These are phyloP conservation scores for Ichneumon xanthorius DNA, from an alignment of 2,888 invertebrate species.

Conservation along the genomic window DNA sequence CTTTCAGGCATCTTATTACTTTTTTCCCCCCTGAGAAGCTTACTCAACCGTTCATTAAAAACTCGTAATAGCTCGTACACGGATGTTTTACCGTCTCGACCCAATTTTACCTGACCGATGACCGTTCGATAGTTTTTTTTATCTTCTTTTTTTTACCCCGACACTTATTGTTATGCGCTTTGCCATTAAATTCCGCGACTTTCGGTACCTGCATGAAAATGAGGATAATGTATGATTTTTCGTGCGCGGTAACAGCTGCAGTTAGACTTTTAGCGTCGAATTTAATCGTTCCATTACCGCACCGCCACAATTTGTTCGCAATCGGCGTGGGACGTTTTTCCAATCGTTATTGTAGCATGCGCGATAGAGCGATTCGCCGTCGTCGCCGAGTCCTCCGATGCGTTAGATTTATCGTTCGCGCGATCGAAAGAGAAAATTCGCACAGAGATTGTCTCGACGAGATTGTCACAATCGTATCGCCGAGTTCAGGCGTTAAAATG, in stretches of 20 bases:
- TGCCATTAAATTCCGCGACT: not conserved
- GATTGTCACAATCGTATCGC: constrained; percentile 17
- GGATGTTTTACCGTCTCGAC: constrained; percentile 25
- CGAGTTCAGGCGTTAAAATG: constrained; percentile 11
- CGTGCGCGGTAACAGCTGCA: not conserved
- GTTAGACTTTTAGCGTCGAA: constrained; percentile 11
- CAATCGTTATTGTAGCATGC: constrained; percentile 7
- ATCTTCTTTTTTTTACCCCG: not conserved
- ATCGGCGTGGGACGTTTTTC: constrained; percentile 58
- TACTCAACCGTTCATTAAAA: constrained; percentile 50
- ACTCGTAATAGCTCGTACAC: constrained; percentile 5
- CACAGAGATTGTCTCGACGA: constrained; percentile 48
- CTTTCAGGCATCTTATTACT: constrained; percentile 11
- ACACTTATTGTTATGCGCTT: constrained; percentile 18
- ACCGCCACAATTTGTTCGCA: not conserved
- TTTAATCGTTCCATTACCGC: constrained; percentile 27
- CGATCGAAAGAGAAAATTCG: constrained; percentile 36
- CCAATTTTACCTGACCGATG: constrained; percentile 42
- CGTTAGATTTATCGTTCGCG: constrained; percentile 33
- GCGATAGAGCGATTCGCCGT: not conserved
- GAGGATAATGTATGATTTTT: not conserved
- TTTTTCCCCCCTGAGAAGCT: not conserved
- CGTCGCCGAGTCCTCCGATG: constrained; percentile 49
- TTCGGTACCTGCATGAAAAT: not conserved
- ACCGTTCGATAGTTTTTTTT: constrained; percentile 14